Base-by-base conservation (phyloP, 2,888 invertebrate genomes). In the Pandemis heparana region DNA sequence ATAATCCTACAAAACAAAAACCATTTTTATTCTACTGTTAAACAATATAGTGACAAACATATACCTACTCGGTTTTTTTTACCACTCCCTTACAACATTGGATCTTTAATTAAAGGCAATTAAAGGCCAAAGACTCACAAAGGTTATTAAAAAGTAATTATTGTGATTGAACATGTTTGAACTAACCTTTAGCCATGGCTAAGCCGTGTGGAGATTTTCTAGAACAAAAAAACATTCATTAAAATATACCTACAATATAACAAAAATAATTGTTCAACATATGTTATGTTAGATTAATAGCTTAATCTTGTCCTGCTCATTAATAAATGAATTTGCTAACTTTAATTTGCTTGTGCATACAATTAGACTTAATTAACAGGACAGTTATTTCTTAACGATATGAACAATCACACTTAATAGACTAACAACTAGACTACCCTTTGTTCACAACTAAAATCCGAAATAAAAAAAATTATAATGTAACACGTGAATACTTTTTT, bases 101-200 rank as follows among this genome's bases (percentile, higher is more conserved):
- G 23, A 1, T 32, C 23, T 32, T 32, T 32, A 32, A 32, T 32
- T 32, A 32, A 32, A 32, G 23, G 23, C 0, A 32, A 32, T 32
- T 32, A 1, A 32, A 32, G 23, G 4, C 23, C 23, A 32, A 23
- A 23, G 23, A 32, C 1, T 14, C 46, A 3, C 12, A 12, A 12
- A 46, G 46, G 14, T 46, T 46, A 46, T 46, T 41, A 41, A 8
- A 41, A 51, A 51, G 12, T 51, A n/a, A 18, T 18, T 53, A 53
- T 9, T 9, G 53, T 9, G 18, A 53, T 53, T 2, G 18, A 53
- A 9, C 56, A 23, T 18, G 48, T 64, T 9, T n/a, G 14, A 18
- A 65, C 65, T 65, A 39, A 65, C 65, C 65, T 65, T 65, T 65
- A 6, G 16, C 65, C 65, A 65, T 65, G 12, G 5, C 32, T 51